Base-by-base conservation (phyloP, 2,888 invertebrate genomes). In the Leptinotarsa juncta region DNA sequence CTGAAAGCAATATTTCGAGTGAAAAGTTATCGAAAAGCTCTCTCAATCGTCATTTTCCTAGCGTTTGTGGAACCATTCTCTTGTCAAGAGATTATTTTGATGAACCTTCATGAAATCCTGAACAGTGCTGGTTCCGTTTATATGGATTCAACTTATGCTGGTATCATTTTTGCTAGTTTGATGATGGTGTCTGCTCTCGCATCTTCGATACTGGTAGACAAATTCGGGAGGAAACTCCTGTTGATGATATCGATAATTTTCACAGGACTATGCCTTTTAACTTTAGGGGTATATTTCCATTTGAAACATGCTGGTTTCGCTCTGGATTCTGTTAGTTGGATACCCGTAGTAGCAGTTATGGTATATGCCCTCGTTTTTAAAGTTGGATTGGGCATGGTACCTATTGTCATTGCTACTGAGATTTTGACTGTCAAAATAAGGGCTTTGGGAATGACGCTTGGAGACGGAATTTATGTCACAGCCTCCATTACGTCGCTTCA, bases 91-190 rank as follows among this genome's bases (percentile, higher is more conserved):
- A 87, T 87, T 3, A 86, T 88, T 68, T 71, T 87, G 26, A 88
- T 88, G 87, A 88, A 88, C 70, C 78, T 88, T 14, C 87, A 88
- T 73, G 80, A 84, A 10, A 88, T 88, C 73, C 74, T 88, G 16
- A 78, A 81, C 14, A 84, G 85, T 67, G 87, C 87, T 0, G 85
- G 84, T 10, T 84, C 86, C 3, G 83, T 85, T 53, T 83, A 87
- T 67, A 76, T 83, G 14, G 78, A 84, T 4, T 79, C 85, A 0
- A 81, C 83, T 16, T 79, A 79, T 1, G 84, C 86, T 1, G 86
- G 86, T 12, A 87, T 88, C 20, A 78, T 87, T 16, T 87, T 87
- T 75, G 81, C 87, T 0, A 83, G 81, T 4, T 79, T 86, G 20
- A 87, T 88, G 87, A 77, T 88, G 5, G 16, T 84, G 7, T 83